phyloP scores from a whole-genome alignment of 2,888 invertebrate genomes.

The Margaritifera margaritifera region DNA sequence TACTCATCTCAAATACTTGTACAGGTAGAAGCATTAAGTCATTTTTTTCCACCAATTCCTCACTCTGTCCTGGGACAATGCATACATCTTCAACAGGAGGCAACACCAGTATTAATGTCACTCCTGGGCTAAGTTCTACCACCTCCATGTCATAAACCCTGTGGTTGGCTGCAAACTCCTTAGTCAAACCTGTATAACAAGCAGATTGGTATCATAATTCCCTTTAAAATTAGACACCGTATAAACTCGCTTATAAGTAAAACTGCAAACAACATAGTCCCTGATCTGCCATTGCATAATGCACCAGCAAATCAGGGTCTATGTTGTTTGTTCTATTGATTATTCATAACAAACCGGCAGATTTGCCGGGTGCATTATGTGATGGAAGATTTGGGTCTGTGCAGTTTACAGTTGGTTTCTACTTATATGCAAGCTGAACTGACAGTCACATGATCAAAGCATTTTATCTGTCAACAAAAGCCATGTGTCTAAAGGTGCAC shows the following conservation, averaged over 20 bases:
- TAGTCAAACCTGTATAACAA: constrained; percentile 56
- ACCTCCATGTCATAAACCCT: constrained; percentile 94
- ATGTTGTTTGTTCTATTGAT: too few relatives aligned
- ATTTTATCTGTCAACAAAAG: too few relatives aligned
- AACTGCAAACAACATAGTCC: too few relatives aligned
- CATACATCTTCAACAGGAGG: constrained; percentile 95
- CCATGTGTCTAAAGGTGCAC: too few relatives aligned
- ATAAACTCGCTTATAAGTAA: neutral
- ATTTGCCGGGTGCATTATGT: too few relatives aligned
- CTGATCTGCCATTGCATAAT: too few relatives aligned
- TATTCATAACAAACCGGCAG: too few relatives aligned
- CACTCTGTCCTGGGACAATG: constrained; percentile 84
- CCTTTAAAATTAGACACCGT: neutral
- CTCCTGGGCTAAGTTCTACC: constrained; percentile 90
- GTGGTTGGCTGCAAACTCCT: constrained; percentile 63
- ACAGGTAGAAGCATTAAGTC: constrained; percentile 91
- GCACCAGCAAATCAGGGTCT: too few relatives aligned
- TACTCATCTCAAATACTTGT: constrained; percentile 81
- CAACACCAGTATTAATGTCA: constrained; percentile 92
- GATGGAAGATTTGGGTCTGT: too few relatives aligned
- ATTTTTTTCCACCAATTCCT: constrained; percentile 87
- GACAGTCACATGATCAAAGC: too few relatives aligned
- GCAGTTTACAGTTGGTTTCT: too few relatives aligned
- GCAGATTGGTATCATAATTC: neutral
- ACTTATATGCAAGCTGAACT: too few relatives aligned